Base-by-base conservation (phyloP, 2,113 vertebrate species). In the Larimichthys polyactis region DNA sequence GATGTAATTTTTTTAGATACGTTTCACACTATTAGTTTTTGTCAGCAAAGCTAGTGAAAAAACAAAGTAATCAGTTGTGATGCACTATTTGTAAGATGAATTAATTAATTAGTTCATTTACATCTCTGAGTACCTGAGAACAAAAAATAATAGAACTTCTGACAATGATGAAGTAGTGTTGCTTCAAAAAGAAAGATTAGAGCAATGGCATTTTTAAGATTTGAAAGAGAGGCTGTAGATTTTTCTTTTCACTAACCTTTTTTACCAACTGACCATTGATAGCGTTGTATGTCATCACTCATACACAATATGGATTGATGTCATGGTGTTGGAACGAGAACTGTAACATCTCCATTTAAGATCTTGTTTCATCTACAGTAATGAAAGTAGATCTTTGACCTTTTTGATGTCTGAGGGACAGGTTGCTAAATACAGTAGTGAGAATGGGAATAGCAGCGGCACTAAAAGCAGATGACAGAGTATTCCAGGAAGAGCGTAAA, bases 401-500 rank as follows among this genome's bases (percentile, higher is more conserved):
- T 64, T 69, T 76, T 46, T 71, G 0, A 16, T 46, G 8, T 71
- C 40, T 58, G 58, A 55, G 49, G 16, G 46, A 17, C 52, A 27
- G 16, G 48, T 17, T 63, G 27, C 54, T 76, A 20, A 43, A 49
- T 17, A 52, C 43, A 64, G 68, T 9, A 17, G 54, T 44, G 48
- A 65, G 16, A 78, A 59, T 63, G 29, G 19, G 46, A 70, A 71
- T 10, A 48, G 59, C 16, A 51, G 6, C 0, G 7, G 6, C 62
- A 19, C 11, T 66, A 49, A 59, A 43, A 65, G n/a, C 27, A 22
- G 58, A 78, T 71, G 64, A 78, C 46, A 32, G 4, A 52, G 40
- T 66, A 1, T 67, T 81, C 59, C 59, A 71, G 59, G 65, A 75
- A 68, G 60, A 71, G 12, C 19, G 14, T 71, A 11, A 58, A 80